Evolutionary conservation across 2,113 vertebrate species (phyloP).

Genomic region (Oenanthe oenanthe): DNA sequence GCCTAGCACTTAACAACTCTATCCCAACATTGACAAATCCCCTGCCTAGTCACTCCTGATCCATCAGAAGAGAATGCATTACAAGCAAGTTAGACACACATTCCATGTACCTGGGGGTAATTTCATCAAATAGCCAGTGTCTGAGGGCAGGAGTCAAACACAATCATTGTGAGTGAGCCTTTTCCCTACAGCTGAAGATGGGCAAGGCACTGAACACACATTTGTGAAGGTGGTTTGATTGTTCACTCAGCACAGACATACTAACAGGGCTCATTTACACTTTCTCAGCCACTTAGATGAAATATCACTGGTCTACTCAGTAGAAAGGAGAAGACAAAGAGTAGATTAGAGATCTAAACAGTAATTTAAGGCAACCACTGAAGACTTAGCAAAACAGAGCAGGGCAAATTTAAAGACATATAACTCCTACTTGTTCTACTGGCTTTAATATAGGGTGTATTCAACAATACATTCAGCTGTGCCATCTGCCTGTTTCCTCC

Average conservation of each 20-base stretch:
- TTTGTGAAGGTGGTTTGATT: not conserved
- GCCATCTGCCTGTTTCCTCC: not conserved
- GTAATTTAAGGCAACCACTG: not conserved
- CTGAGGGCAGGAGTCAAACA: conserved; percentile 31
- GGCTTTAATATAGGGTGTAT: not conserved
- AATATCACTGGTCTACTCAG: not conserved
- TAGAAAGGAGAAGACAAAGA: not conserved
- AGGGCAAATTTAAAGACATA: not conserved
- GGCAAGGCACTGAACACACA: not conserved
- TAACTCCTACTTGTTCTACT: not conserved
- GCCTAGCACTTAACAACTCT: not conserved
- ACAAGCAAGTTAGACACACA: not conserved
- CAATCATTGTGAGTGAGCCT: not conserved
- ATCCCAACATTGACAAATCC: not conserved
- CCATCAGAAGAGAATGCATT: not conserved
- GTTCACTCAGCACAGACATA: not conserved
- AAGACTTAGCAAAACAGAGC: not conserved
- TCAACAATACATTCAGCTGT: not conserved
- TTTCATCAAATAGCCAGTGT: not conserved
- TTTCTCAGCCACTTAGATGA: not conserved
- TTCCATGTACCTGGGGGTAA: not conserved
- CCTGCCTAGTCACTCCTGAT: not conserved
- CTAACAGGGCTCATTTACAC: not conserved
- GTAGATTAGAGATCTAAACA: not conserved
- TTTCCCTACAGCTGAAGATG: not conserved